phyloP scores from a whole-genome alignment of 1,140 invertebrate species.

The Camponotus vicinus region DNA sequence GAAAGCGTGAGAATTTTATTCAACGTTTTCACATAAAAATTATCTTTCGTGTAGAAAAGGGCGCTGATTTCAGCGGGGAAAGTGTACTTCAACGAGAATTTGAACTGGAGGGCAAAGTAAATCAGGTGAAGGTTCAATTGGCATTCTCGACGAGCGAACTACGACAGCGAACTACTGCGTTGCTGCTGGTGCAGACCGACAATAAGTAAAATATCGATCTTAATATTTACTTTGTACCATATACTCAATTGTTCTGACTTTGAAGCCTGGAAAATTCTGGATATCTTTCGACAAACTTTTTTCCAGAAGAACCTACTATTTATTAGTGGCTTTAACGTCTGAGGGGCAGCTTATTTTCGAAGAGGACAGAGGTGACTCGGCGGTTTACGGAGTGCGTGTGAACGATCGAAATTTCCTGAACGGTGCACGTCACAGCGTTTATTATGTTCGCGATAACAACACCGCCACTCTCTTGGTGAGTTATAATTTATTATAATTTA shows the following conservation, averaged over 20 bases:
- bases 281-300: slow-evolving; percentile 68
- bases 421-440: slow-evolving; percentile 94
- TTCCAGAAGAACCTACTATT: slow-evolving; percentile 92
- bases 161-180: slow-evolving; percentile 91
- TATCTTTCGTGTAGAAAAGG: slow-evolving; percentile 91
- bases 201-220: slow-evolving; percentile 88
- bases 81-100: slow-evolving; percentile 93
- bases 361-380: slow-evolving; percentile 92
- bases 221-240: slow-evolving; percentile 7
- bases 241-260: neutral
- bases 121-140: slow-evolving; percentile 92
- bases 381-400: slow-evolving; percentile 90
- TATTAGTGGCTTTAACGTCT: slow-evolving; percentile 92
- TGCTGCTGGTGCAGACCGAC: slow-evolving; percentile 93
- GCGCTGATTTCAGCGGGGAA: slow-evolving; percentile 95
- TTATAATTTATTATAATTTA: slow-evolving; percentile 24
- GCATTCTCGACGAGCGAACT: slow-evolving; percentile 94
- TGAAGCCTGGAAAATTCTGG: slow-evolving; percentile 31
- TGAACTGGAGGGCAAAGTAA: slow-evolving; percentile 89
- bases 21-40: slow-evolving; percentile 64
- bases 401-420: slow-evolving; percentile 93
- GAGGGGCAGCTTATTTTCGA: slow-evolving; percentile 94
- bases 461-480: slow-evolving; percentile 89
- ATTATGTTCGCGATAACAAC: slow-evolving; percentile 91
- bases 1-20: neutral